Evolutionary conservation across 1,140 invertebrate species (phyloP).

Genomic region (Portunus trituberculatus): DNA sequence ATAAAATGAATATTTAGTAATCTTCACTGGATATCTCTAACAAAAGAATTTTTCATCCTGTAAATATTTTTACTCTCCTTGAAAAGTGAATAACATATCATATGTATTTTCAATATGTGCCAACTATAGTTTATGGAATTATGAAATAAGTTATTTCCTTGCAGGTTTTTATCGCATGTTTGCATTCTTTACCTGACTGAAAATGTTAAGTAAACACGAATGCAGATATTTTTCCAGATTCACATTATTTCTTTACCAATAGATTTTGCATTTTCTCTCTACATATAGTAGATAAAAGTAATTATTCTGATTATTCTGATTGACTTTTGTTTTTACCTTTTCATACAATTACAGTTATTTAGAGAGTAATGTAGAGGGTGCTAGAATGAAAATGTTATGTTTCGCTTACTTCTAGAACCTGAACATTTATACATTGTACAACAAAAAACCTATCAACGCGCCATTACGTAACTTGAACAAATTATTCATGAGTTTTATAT

Average conservation of each 20-base stretch:
- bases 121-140: background rate
- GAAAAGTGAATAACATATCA: too few relatives aligned
- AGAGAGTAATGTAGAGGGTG: constrained; percentile 60
- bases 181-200: constrained; percentile 66
- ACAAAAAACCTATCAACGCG: constrained; percentile 8
- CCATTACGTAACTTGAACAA: constrained; percentile 48
- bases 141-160: constrained; percentile 59
- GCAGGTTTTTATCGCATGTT: constrained; percentile 71
- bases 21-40: too few relatives aligned
- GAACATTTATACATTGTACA: constrained; percentile 49
- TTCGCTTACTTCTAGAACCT: constrained; percentile 66
- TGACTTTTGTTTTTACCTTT: constrained; percentile 56
- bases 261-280: constrained; percentile 62
- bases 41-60: too few relatives aligned
- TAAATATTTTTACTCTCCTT: background rate
- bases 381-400: constrained; percentile 62
- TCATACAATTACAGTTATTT: constrained; percentile 58
- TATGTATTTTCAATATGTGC: too few relatives aligned
- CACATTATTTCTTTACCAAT: constrained; percentile 54
- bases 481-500: constrained; percentile 49
- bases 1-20: too few relatives aligned
- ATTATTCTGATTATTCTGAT: constrained; percentile 53
- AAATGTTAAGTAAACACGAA: constrained; percentile 63
- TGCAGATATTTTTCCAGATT: constrained; percentile 68
- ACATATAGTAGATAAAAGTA: constrained; percentile 48